These are phyloP conservation scores for Urechis unicinctus DNA, from an alignment of 2,888 invertebrate genomes.

Conservation along the genomic window DNA sequence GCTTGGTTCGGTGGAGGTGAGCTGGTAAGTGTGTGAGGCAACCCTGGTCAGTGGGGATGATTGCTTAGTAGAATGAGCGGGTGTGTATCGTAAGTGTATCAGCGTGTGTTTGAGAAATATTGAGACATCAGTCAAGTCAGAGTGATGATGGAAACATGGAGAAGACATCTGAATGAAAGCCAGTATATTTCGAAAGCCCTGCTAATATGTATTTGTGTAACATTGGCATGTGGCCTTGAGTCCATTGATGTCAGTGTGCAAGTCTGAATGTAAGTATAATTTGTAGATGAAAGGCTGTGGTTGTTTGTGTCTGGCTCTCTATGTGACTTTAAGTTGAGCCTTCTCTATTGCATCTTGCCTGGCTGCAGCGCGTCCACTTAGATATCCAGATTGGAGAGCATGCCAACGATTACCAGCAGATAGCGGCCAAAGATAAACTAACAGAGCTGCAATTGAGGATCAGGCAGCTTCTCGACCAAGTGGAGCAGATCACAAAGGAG, in stretches of 20 bases:
- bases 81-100: background rate
- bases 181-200: too few species aligned
- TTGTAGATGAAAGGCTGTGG: too few species aligned
- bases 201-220: too few species aligned
- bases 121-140: too few species aligned
- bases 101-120: background rate
- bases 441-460: slow-evolving; percentile 91
- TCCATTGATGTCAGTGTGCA: too few species aligned
- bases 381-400: slow-evolving; percentile 99
- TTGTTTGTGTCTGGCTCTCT: too few species aligned
- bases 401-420: slow-evolving; percentile 96
- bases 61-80: background rate
- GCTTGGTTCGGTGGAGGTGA: slow-evolving; percentile 98
- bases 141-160: too few species aligned
- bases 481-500: slow-evolving; percentile 65
- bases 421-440: slow-evolving; percentile 95
- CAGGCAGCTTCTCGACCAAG: slow-evolving; percentile 93
- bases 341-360: background rate
- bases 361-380: slow-evolving; percentile 74
- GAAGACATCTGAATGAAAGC: too few species aligned
- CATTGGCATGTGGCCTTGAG: too few species aligned
- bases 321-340: background rate
- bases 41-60: background rate
- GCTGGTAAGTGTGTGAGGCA: slow-evolving; percentile 58
- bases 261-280: too few species aligned